phyloP scores from a whole-genome alignment of 2,113 vertebrate species.

The Embiotoca jacksoni region DNA sequence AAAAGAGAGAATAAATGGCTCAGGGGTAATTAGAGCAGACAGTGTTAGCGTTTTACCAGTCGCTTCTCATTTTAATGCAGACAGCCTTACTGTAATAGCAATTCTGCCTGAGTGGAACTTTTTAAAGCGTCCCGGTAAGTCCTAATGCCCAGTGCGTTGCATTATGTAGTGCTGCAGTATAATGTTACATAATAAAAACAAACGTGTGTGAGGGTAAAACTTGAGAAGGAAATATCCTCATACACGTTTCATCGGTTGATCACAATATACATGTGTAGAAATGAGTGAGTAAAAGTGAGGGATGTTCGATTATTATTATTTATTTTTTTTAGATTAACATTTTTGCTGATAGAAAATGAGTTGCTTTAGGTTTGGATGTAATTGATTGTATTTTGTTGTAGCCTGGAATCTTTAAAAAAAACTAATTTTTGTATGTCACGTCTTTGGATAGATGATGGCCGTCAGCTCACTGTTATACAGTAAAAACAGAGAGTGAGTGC shows the following conservation, averaged over 20 bases:
- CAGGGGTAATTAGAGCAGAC: slow-evolving; percentile 72
- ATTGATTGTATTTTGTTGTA: not conserved
- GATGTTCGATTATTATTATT: not conserved
- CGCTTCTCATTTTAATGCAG: slow-evolving; percentile 43
- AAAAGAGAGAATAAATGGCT: slow-evolving; percentile 56
- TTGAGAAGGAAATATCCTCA: slow-evolving; percentile 17
- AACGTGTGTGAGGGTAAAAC: slow-evolving; percentile 20
- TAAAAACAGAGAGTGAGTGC: slow-evolving; percentile 43
- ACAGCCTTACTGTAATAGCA: slow-evolving; percentile 20
- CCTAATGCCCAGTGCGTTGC: slow-evolving; percentile 43
- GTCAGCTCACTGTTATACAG: slow-evolving; percentile 23
- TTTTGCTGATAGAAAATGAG: too few species aligned
- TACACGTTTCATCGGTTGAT: not conserved
- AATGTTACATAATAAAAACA: slow-evolving; percentile 68
- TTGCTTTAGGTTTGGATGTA: not conserved
- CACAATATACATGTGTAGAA: not conserved
- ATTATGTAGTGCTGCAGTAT: slow-evolving; percentile 67
- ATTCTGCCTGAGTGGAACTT: slow-evolving; percentile 66
- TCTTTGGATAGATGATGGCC: slow-evolving; percentile 10
- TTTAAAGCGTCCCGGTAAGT: slow-evolving; percentile 47
- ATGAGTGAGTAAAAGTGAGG: not conserved
- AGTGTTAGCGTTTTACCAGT: slow-evolving; percentile 12
- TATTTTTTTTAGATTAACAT: not conserved
- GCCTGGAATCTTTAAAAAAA: not conserved
- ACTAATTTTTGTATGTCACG: not conserved